phyloP scores from a whole-genome alignment of 2,113 vertebrate genomes.

The Oncorhynchus kisutch region DNA sequence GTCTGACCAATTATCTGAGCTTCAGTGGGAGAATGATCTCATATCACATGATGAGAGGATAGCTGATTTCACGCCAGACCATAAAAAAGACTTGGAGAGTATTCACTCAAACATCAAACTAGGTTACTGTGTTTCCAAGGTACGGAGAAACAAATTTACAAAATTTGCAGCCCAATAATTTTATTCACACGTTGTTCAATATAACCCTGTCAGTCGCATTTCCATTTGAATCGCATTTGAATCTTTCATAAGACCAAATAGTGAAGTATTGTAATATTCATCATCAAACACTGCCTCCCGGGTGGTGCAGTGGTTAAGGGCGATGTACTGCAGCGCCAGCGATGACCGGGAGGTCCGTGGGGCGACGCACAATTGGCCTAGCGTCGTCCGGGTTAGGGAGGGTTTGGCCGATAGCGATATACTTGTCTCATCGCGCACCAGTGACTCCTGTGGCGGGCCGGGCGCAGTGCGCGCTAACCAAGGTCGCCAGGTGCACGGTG shows the following conservation, averaged over 20 bases:
- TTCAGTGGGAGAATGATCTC: constrained; percentile 16
- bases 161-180: not conserved
- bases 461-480: no score
- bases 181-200: constrained; percentile 18
- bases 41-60: constrained; percentile 32
- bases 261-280: constrained; percentile 39
- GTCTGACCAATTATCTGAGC: not conserved
- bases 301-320: no score
- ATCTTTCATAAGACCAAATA: constrained; percentile 52
- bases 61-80: constrained; percentile 21
- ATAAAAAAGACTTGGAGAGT: constrained; percentile 1
- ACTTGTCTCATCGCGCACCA: no score
- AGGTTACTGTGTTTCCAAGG: no score
- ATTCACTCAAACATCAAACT: not conserved
- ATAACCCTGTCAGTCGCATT: constrained; percentile 15
- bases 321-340: no score
- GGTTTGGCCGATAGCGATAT: no score
- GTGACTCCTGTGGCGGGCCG: no score
- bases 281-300: constrained; percentile 18
- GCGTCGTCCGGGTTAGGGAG: no score
- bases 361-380: no score
- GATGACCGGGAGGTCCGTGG: no score
- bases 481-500: no score
- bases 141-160: no score
- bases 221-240: constrained; percentile 8